Evolutionary conservation across 2,113 vertebrate species (phyloP).

Genomic region (Phainopepla nitens): DNA sequence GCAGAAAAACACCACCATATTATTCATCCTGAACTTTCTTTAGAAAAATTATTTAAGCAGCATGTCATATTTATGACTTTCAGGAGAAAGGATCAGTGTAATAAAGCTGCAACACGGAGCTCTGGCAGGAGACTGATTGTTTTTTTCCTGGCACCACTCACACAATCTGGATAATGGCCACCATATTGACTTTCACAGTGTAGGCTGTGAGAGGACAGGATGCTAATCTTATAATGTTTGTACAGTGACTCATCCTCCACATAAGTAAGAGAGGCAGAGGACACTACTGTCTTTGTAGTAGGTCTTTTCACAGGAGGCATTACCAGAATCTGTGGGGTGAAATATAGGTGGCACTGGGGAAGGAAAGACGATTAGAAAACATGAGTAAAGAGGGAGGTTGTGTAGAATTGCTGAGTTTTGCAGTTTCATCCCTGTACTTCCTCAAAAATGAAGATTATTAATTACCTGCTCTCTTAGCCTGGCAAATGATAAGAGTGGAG

Average conservation of each 20-base stretch:
- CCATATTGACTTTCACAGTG: slow-evolving; percentile 35
- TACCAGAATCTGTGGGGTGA: not conserved
- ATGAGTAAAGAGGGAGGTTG: not conserved
- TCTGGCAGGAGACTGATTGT: not conserved
- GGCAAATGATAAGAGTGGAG: not conserved
- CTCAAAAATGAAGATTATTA: not conserved
- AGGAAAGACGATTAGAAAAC: not conserved
- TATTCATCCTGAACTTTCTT: not conserved
- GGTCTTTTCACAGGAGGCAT: not conserved
- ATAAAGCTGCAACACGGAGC: not conserved
- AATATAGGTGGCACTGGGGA: not conserved
- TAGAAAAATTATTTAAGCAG: not conserved
- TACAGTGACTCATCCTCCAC: slow-evolving; percentile 29
- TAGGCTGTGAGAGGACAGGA: not conserved
- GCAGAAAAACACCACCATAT: not conserved
- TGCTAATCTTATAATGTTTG: slow-evolving; percentile 25
- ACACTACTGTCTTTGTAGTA: not conserved
- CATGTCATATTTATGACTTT: not conserved
- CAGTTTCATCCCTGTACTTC: not conserved
- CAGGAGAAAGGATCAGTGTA: not conserved
- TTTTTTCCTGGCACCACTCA: slow-evolving; percentile 28
- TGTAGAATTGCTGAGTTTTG: not conserved
- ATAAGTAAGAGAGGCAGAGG: not conserved
- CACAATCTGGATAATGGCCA: slow-evolving; percentile 33
- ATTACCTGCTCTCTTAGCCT: not conserved